Evolutionary conservation across 2,113 vertebrate species (phyloP).

Genomic region (Oreocharis arfaki): DNA sequence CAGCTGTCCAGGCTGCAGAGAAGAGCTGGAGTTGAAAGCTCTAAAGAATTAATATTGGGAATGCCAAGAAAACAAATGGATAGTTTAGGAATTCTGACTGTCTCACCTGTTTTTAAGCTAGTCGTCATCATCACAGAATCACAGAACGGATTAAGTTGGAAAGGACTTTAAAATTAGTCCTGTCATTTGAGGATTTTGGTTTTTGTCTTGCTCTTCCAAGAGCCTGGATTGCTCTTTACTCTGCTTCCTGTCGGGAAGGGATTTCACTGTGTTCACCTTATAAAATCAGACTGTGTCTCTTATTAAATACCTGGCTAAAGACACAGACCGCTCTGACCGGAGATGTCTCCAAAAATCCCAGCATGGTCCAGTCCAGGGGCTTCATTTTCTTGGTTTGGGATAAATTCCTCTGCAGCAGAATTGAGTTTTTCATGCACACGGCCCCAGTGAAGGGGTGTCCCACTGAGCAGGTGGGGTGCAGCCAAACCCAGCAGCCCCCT

Average conservation of each 20-base stretch:
- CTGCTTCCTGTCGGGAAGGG: background rate
- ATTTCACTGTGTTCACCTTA: background rate
- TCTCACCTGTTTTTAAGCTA: background rate
- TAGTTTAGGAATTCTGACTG: background rate
- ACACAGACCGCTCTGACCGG: background rate
- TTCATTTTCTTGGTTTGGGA: background rate
- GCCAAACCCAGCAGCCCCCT: background rate
- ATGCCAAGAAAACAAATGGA: background rate
- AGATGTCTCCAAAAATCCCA: background rate
- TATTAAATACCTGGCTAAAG: background rate
- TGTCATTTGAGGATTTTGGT: background rate
- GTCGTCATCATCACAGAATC: background rate
- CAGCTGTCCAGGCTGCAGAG: background rate
- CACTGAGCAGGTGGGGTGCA: background rate
- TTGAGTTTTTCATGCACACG: background rate
- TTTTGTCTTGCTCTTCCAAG: background rate
- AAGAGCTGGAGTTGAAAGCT: background rate
- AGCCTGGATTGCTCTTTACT: background rate
- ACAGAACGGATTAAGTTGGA: background rate
- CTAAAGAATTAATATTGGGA: background rate
- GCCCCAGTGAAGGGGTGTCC: background rate
- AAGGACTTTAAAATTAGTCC: background rate
- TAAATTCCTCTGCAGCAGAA: background rate
- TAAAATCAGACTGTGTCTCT: background rate
- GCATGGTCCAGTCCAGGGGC: accelerated